A percentile compares a stretch with the other conserved stretches of the same genome.
phyloP scores from a whole-genome alignment of 2,113 vertebrate genomes.

The Panthera uncia region DNA sequence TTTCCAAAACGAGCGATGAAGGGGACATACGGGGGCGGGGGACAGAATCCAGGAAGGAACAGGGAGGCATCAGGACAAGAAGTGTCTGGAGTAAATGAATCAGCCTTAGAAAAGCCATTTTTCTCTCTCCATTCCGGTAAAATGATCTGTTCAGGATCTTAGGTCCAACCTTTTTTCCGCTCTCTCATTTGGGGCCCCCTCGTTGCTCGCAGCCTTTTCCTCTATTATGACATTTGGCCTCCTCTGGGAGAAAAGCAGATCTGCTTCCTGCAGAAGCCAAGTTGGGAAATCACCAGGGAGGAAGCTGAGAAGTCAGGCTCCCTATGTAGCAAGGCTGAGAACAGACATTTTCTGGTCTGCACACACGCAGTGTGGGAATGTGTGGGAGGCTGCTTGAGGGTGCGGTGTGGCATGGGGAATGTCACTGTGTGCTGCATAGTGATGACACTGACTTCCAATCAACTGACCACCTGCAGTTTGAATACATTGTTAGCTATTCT shows the following conservation, averaged over 20 bases:
- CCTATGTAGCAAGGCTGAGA: conserved; percentile 27
- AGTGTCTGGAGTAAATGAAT: background rate
- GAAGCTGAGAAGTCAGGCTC: conserved; percentile 64
- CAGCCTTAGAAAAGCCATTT: conserved; percentile 31
- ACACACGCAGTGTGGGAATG: conserved; percentile 10
- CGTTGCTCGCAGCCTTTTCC: conserved; percentile 61
- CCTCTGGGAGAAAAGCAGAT: conserved; percentile 74
- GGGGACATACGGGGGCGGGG: background rate
- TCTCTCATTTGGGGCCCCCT: conserved; percentile 33
- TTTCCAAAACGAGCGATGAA: conserved; percentile 77
- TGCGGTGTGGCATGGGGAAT: fast-evolving
- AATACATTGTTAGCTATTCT: background rate
- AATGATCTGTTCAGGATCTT: conserved; percentile 69
- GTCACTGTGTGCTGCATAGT: background rate
- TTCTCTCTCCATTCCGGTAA: conserved; percentile 42
- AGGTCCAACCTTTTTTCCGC: conserved; percentile 30
- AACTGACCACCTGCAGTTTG: background rate
- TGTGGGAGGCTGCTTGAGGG: background rate
- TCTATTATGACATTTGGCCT: conserved; percentile 73
- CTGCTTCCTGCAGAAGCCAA: conserved; percentile 76
- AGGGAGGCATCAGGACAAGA: background rate
- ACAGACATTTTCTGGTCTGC: conserved; percentile 16
- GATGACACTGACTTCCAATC: background rate
- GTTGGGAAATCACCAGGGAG: conserved; percentile 75
- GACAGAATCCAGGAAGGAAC: conserved; percentile 40